Conservation (phyloP, 2,113 vertebrate genomes). For the Nyctibius bracteatus region DNA sequence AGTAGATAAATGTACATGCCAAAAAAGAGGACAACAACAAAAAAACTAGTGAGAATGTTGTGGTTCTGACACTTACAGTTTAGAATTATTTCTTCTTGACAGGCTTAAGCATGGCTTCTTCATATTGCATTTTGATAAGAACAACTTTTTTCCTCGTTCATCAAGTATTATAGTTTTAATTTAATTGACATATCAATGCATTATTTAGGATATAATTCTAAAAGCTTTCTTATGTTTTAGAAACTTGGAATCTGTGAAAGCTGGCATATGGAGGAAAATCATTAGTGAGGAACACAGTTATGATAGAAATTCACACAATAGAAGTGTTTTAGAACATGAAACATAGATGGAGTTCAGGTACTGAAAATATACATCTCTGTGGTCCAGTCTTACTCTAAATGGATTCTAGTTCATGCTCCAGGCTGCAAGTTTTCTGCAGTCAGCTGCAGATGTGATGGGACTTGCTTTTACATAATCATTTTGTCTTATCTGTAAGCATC, state of each 20-base stretch:
- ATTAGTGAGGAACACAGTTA: background rate
- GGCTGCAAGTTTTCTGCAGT: slow-evolving; percentile 10
- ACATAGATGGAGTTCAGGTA: background rate
- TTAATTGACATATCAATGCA: background rate
- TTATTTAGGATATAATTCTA: background rate
- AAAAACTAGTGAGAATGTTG: background rate
- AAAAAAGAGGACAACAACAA: background rate
- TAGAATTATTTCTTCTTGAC: background rate
- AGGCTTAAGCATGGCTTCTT: background rate
- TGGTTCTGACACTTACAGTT: background rate
- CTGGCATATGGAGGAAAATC: background rate
- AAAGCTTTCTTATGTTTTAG: background rate
- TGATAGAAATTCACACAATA: background rate
- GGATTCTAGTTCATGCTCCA: background rate
- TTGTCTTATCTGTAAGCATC: slow-evolving; percentile 10
- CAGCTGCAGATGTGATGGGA: background rate
- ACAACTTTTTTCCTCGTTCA: background rate
- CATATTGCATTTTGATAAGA: background rate
- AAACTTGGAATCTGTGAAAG: background rate
- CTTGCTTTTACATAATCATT: background rate
- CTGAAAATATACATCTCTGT: background rate
- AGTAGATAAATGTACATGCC: background rate
- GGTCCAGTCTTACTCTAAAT: background rate
- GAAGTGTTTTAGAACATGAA: background rate
- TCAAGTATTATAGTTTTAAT: background rate